phyloP scores from a whole-genome alignment of 2,797 vertebrate genomes.

The Erethizon dorsatum region DNA sequence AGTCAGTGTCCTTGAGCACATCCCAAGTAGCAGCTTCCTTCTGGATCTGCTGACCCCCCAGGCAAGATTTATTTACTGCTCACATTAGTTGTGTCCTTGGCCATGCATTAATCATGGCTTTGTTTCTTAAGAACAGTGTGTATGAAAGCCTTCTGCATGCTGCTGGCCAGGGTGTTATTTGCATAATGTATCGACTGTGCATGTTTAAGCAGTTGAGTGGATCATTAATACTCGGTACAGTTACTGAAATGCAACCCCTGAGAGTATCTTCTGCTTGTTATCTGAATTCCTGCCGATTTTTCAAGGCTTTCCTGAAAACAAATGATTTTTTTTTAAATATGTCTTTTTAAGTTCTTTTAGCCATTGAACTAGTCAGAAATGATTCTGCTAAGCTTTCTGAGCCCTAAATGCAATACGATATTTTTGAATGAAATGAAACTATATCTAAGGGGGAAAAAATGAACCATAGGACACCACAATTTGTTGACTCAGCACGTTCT shows the following conservation, averaged over 20 bases:
- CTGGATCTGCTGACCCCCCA: not conserved
- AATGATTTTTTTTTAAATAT: not conserved
- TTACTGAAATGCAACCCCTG: slow-evolving; percentile 69
- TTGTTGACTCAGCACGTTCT: not conserved
- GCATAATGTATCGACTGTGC: slow-evolving; percentile 66
- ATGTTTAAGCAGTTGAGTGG: slow-evolving; percentile 61
- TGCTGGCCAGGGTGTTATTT: slow-evolving; percentile 57
- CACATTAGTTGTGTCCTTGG: slow-evolving; percentile 41
- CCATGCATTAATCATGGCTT: slow-evolving; percentile 75
- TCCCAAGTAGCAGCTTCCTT: not conserved
- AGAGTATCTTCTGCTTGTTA: slow-evolving; percentile 61
- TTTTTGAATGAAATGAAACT: slow-evolving; percentile 13
- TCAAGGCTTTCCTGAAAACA: slow-evolving; percentile 59
- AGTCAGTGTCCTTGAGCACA: slow-evolving; percentile 34
- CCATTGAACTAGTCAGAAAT: not conserved
- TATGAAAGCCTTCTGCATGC: not conserved
- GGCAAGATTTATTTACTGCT: slow-evolving; percentile 57
- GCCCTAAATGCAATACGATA: not conserved
- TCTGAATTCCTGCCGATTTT: slow-evolving; percentile 68
- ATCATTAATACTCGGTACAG: slow-evolving; percentile 73
- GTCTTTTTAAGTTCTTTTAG: slow-evolving; percentile 42
- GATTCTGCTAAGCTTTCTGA: slow-evolving; percentile 6
- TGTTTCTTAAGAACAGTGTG: slow-evolving; percentile 22
- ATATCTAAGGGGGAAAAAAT: not conserved
- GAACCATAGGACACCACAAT: not conserved